Conservation (phyloP, 2,797 vertebrate genomes). For the Scarus forsteni region DNA sequence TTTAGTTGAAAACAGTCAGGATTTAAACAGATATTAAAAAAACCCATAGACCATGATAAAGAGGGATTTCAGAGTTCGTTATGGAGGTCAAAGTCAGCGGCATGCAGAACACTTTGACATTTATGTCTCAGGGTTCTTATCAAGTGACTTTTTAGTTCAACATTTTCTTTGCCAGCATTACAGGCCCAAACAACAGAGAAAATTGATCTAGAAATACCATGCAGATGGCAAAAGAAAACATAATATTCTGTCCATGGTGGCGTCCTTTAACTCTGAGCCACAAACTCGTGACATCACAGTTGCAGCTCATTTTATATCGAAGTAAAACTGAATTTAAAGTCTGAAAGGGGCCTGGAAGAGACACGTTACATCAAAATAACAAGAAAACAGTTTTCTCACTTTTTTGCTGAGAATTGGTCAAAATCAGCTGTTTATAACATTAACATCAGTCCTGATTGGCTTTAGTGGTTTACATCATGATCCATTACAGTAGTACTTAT, state of each 20-base stretch:
- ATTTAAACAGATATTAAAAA: conserved; percentile 29
- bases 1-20: conserved; percentile 41
- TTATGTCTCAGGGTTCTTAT: conserved; percentile 32
- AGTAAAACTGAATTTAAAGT: not conserved
- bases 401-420: conserved; percentile 28
- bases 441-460: conserved; percentile 47
- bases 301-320: not conserved
- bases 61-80: conserved; percentile 13
- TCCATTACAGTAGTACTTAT: conserved; percentile 51
- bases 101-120: conserved; percentile 64
- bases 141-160: conserved; percentile 12
- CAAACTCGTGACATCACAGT: not conserved
- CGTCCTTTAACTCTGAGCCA: conserved; percentile 39
- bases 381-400: not conserved
- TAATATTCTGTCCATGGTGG: conserved; percentile 17
- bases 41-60: conserved; percentile 12
- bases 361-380: conserved; percentile 20
- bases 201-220: conserved; percentile 43
- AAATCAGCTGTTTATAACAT: conserved; percentile 1
- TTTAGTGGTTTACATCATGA: conserved; percentile 48
- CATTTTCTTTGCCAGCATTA: conserved; percentile 24
- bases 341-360: too few relatives aligned
- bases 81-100: conserved; percentile 14
- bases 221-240: conserved; percentile 52
- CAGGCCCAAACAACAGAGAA: conserved; percentile 46